A percentile compares a stretch with the other conserved stretches of the same genome.
Evolutionary conservation across 2,113 vertebrate species (phyloP).

Genomic region (Bombycilla garrulus): DNA sequence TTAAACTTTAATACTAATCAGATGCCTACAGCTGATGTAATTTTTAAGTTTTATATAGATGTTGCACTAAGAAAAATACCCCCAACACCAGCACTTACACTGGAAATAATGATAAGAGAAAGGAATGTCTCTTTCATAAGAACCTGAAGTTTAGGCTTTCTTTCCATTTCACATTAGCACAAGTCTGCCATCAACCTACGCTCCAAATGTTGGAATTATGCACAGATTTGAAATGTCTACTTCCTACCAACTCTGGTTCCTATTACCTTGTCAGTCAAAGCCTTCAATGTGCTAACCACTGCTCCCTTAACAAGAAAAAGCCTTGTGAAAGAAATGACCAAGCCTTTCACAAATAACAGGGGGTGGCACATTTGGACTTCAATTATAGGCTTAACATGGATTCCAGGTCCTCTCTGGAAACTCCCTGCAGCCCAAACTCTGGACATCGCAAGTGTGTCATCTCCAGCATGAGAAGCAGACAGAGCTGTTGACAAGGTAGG

Average conservation of each 20-base stretch:
- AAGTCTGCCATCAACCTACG: constrained; percentile 9
- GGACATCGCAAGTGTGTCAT: neutral
- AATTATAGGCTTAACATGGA: neutral
- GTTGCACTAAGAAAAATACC: neutral
- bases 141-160: neutral
- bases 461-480: neutral
- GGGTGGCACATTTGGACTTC: neutral
- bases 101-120: neutral
- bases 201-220: constrained; percentile 28
- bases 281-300: neutral
- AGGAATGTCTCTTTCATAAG: neutral
- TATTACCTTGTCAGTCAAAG: neutral
- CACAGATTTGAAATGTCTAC: neutral
- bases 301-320: neutral
- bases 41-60: neutral
- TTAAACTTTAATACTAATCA: neutral
- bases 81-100: neutral
- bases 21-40: neutral
- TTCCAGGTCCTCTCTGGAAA: neutral
- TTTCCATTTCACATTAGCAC: constrained; percentile 12
- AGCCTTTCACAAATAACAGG: neutral
- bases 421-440: neutral
- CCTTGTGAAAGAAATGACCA: neutral
- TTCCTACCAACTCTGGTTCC: neutral
- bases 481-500: neutral